These are phyloP conservation scores for Meandrusa payeni DNA, from an alignment of 2,888 invertebrate species.

Conservation along the genomic window DNA sequence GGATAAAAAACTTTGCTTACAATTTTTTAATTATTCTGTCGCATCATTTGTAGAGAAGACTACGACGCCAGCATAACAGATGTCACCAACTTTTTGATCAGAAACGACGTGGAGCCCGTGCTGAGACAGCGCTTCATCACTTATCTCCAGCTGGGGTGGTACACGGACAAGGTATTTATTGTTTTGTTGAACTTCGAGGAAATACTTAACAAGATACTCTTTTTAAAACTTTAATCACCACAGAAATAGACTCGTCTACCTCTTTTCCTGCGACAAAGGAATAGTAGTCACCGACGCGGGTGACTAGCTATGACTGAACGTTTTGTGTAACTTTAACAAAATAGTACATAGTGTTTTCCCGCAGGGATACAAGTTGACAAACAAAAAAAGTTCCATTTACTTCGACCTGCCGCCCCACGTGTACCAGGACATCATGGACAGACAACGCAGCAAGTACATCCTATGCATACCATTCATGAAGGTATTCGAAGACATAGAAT, in stretches of 20 bases:
- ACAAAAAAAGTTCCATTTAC: conserved; percentile 52
- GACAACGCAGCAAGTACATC: conserved; percentile 57
- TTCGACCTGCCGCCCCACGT: conserved; percentile 63
- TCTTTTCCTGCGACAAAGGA: no score
- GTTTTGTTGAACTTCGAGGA: no score
- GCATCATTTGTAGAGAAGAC: conserved; percentile 48
- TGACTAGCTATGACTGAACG: no score
- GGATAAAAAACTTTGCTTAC: no score
- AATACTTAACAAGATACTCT: no score
- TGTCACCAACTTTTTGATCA: conserved; percentile 51
- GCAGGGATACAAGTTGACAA: conserved; percentile 59
- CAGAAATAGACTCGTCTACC: no score
- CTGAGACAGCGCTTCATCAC: conserved; percentile 54
- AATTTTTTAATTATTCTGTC: no score
- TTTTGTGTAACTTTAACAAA: no score
- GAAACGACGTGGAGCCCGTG: conserved; percentile 50
- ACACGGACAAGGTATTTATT: conserved; percentile 62
- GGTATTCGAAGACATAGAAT: no score
- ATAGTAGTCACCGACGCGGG: no score
- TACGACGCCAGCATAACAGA: conserved; percentile 51
- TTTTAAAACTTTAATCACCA: no score
- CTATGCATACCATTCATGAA: conserved; percentile 59
- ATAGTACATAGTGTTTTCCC: no score
- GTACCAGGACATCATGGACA: conserved; percentile 58
- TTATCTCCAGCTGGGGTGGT: conserved; percentile 62